These are phyloP conservation scores for Echinops telfairi DNA, from an alignment of 2,113 vertebrate genomes.

Conservation along the genomic window DNA sequence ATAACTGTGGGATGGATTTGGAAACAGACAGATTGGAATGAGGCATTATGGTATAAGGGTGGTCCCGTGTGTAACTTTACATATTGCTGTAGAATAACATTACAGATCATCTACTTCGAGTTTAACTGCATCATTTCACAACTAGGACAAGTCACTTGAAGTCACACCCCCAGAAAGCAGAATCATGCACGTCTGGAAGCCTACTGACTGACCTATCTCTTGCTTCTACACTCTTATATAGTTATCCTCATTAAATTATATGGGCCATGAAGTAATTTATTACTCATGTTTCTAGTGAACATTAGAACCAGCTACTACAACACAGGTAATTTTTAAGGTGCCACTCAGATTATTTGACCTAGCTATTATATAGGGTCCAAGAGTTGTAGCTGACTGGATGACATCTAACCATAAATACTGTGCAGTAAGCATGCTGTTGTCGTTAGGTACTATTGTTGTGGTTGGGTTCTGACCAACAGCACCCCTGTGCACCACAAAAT, in stretches of 20 bases:
- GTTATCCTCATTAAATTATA: neutral
- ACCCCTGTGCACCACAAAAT: no score
- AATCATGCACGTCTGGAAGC: neutral
- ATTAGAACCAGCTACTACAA: neutral
- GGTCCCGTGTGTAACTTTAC: constrained; percentile 12
- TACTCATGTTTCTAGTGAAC: neutral
- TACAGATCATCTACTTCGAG: neutral
- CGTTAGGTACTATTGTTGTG: no score
- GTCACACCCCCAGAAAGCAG: neutral
- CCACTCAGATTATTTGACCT: constrained; percentile 10
- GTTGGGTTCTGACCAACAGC: no score
- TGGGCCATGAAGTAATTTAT: constrained; percentile 3
- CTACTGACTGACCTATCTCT: neutral
- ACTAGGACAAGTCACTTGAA: neutral
- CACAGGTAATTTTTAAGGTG: neutral
- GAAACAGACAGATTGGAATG: neutral
- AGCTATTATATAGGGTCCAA: neutral
- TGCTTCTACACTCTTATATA: neutral
- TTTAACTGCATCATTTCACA: neutral
- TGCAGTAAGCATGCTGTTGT: neutral
- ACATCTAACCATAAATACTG: neutral
- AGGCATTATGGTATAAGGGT: neutral
- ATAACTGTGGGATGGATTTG: neutral
- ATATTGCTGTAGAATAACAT: neutral
- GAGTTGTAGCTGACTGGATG: neutral